Percentiles rank a stretch among this genome's conserved stretches.
phyloP scores from a whole-genome alignment of 2,888 invertebrate species.

The Agrochola lychnidis region DNA sequence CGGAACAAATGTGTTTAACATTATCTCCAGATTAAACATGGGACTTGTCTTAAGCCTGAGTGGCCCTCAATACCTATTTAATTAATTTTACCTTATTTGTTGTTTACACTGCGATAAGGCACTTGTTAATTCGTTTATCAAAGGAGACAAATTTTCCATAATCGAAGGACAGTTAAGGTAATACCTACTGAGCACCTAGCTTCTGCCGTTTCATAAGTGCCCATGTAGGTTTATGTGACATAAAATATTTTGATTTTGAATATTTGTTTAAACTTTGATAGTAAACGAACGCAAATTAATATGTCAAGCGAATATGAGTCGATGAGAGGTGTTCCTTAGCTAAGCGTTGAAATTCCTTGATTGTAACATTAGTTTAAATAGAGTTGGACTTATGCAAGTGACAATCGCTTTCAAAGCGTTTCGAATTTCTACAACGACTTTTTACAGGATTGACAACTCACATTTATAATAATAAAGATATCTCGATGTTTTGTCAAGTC shows the following conservation, averaged over 20 bases:
- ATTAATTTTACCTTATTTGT: constrained; percentile 23
- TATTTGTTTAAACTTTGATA: neutral
- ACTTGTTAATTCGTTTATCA: constrained; percentile 24
- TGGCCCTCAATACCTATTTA: constrained; percentile 12
- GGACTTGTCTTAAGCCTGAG: constrained; percentile 8
- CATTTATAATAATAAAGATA: no score
- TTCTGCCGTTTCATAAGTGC: no score
- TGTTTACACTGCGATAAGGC: constrained; percentile 29
- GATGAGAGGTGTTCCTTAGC: neutral
- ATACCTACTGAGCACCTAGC: no score
- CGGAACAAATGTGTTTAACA: neutral
- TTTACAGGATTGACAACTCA: no score
- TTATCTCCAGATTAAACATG: constrained; percentile 27
- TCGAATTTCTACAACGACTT: no score
- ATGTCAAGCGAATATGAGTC: neutral
- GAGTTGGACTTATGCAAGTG: no score
- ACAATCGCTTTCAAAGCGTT: neutral
- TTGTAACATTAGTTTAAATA: neutral
- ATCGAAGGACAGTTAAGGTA: neutral
- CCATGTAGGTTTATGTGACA: neutral
- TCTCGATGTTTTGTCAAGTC: no score
- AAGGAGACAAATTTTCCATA: constrained; percentile 21
- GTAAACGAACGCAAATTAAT: neutral
- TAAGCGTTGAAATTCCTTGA: neutral
- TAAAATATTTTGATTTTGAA: neutral